Percentiles rank a stretch among this genome's conserved stretches.
Evolutionary conservation across 2,113 vertebrate species (phyloP).

Genomic region (Tetrax tetrax): DNA sequence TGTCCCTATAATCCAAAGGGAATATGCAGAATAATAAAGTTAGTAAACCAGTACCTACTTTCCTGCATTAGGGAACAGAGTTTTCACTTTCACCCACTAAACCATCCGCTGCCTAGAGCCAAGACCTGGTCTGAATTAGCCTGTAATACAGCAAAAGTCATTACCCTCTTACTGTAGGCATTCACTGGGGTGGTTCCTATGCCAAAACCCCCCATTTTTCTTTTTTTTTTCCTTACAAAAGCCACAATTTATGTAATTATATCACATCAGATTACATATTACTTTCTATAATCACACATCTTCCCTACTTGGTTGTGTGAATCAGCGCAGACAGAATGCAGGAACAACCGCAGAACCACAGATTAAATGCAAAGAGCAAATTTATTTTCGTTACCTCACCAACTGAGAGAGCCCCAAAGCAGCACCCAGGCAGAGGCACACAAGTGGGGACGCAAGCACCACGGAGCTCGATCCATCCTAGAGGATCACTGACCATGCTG

Average conservation of each 20-base stretch:
- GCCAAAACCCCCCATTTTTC: fast-evolving
- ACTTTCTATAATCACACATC: background rate
- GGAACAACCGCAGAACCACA: background rate
- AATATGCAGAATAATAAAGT: background rate
- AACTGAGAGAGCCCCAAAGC: fast-evolving
- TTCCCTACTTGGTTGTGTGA: background rate
- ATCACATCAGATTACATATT: background rate
- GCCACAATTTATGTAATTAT: background rate
- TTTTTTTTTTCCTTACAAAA: background rate
- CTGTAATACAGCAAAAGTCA: background rate
- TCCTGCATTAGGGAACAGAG: background rate
- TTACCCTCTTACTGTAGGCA: background rate
- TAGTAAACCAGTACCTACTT: background rate
- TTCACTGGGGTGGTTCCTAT: background rate
- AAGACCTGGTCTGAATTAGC: background rate
- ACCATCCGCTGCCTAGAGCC: background rate
- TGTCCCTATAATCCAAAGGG: background rate
- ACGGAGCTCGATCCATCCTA: background rate
- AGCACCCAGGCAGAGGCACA: background rate
- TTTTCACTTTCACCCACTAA: background rate
- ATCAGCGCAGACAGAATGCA: background rate
- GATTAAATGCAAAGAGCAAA: background rate
- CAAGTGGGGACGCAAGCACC: fast-evolving
- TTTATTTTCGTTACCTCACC: background rate
- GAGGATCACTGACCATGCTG: fast-evolving